Evolutionary conservation across 1,140 invertebrate genomes (phyloP).

Genomic region (Zophobas atratus): DNA sequence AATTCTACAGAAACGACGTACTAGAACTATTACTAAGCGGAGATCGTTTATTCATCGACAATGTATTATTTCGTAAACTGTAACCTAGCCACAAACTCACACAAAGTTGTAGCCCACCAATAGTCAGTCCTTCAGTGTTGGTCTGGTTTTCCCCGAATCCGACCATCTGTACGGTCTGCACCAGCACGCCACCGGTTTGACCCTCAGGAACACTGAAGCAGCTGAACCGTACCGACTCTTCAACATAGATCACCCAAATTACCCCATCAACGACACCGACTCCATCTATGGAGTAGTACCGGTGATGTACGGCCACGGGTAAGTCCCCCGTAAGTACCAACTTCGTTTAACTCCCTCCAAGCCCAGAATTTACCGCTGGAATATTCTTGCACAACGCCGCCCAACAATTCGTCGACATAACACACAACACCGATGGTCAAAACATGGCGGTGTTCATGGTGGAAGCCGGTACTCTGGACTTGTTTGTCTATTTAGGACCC

Average conservation of each 20-base stretch:
- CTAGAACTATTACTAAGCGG: slow-evolving; percentile 52
- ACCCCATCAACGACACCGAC: slow-evolving; percentile 93
- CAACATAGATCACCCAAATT: slow-evolving; percentile 98
- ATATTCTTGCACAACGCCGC: slow-evolving; percentile 97
- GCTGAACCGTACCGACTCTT: slow-evolving; percentile 95
- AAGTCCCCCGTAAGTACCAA: slow-evolving; percentile 79
- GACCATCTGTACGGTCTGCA: slow-evolving; percentile 95
- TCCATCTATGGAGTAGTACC: slow-evolving; percentile 96
- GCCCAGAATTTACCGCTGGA: slow-evolving; percentile 94
- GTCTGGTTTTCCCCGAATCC: slow-evolving; percentile 92
- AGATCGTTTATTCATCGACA: slow-evolving; percentile 31
- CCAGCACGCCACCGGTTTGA: slow-evolving; percentile 94
- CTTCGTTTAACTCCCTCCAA: slow-evolving; percentile 75
- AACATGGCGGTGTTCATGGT: slow-evolving; percentile 85
- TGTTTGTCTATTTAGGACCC: slow-evolving; percentile 92
- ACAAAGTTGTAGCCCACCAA: background rate
- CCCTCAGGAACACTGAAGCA: slow-evolving; percentile 84
- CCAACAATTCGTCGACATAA: slow-evolving; percentile 97
- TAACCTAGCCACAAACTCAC: too few species aligned
- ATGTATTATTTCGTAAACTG: background rate
- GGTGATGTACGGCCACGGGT: slow-evolving; percentile 89
- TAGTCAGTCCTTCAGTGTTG: slow-evolving; percentile 86
- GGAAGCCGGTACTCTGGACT: slow-evolving; percentile 93
- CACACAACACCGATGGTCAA: slow-evolving; percentile 77
- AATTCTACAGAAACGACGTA: slow-evolving; percentile 55